A percentile compares a stretch with the other conserved stretches of the same genome.
Conservation (phyloP, 2,113 vertebrate species). For the Butastur rufipennis region DNA sequence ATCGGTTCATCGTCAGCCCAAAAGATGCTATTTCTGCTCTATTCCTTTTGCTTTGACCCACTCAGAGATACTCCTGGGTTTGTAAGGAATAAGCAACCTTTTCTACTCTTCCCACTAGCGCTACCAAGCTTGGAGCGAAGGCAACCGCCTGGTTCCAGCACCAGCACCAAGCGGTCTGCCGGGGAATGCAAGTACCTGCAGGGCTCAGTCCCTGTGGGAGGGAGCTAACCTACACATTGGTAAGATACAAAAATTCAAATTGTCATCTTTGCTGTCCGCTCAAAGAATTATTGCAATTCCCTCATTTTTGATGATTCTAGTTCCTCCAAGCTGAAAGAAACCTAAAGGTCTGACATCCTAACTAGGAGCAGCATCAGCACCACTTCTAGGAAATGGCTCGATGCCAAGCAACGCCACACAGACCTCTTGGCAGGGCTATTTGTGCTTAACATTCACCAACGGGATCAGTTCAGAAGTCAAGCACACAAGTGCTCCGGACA, state of each 20-base stretch:
- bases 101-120: background rate
- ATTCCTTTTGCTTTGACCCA: background rate
- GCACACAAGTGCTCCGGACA: background rate
- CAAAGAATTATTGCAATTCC: background rate
- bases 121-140: background rate
- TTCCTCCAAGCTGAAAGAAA: background rate
- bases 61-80: background rate
- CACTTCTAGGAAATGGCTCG: fast-evolving
- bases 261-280: background rate
- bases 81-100: background rate
- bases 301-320: background rate
- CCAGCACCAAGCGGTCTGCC: background rate
- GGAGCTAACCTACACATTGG: background rate
- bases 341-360: background rate
- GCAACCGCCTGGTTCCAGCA: background rate
- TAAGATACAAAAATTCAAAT: background rate
- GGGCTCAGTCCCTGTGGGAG: background rate
- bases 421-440: background rate
- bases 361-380: background rate
- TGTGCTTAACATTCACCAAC: background rate
- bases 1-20: background rate
- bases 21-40: background rate
- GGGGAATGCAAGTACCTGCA: background rate
- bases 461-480: background rate
- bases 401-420: background rate